These are phyloP conservation scores for Copidosoma floridanum DNA, from an alignment of 1,140 invertebrate species.

Conservation along the genomic window DNA sequence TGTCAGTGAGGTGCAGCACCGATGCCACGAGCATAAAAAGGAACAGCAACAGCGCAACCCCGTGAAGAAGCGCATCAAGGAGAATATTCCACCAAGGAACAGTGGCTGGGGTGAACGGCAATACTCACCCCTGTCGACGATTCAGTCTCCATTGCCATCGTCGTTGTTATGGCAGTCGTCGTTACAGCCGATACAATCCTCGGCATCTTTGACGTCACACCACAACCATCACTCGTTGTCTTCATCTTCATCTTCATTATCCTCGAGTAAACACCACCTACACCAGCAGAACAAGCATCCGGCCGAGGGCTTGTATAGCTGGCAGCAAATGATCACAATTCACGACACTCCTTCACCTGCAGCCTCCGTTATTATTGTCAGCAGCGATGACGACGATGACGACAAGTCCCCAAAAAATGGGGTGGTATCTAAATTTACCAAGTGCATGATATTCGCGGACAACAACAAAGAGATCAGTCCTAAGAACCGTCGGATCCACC, in stretches of 20 bases:
- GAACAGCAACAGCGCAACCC: slow-evolving; percentile 94
- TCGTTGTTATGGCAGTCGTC: slow-evolving; percentile 16
- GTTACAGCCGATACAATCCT: neutral
- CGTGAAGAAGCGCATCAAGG: slow-evolving; percentile 97
- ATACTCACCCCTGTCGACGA: neutral
- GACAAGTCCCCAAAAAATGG: slow-evolving; percentile 70
- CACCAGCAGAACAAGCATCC: slow-evolving; percentile 49
- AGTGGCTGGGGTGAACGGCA: slow-evolving; percentile 47
- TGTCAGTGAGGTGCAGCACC: slow-evolving; percentile 52
- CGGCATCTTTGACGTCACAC: neutral
- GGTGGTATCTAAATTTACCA: slow-evolving; percentile 60
- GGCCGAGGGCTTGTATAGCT: slow-evolving; percentile 54
- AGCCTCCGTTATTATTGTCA: slow-evolving; percentile 95
- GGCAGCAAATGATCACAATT: slow-evolving; percentile 80
- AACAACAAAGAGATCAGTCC: slow-evolving; percentile 74
- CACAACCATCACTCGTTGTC: slow-evolving; percentile 26
- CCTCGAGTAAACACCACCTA: slow-evolving; percentile 48
- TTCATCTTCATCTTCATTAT: slow-evolving; percentile 41
- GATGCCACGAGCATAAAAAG: slow-evolving; percentile 61
- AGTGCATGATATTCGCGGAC: slow-evolving; percentile 78
- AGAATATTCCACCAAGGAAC: slow-evolving; percentile 80
- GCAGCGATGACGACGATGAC: slow-evolving; percentile 93
- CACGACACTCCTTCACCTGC: slow-evolving; percentile 90
- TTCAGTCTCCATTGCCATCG: neutral
- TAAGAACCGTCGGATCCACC: slow-evolving; percentile 43